Evolutionary conservation across 2,797 vertebrate species (phyloP).

Genomic region (Onychomys torridus): DNA sequence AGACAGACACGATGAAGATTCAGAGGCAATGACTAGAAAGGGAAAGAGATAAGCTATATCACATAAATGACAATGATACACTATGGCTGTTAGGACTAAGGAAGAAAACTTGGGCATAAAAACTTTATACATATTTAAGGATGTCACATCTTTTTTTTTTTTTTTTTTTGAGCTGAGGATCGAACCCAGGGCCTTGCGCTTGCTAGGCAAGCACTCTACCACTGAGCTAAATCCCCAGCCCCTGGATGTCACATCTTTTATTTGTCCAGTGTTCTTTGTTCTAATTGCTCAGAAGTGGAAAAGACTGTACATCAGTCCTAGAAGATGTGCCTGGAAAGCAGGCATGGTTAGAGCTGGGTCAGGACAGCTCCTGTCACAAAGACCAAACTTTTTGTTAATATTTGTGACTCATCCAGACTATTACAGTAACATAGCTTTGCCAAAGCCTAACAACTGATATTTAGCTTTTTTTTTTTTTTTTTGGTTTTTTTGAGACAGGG

Average conservation of each 20-base stretch:
- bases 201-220: too few relatives aligned
- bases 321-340: background rate
- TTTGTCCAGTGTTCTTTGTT: background rate
- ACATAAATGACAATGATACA: background rate
- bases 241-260: background rate
- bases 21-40: background rate
- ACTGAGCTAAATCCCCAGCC: too few relatives aligned
- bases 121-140: background rate
- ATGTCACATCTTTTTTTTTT: background rate
- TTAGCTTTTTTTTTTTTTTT: constrained; percentile 15
- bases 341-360: background rate
- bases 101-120: background rate
- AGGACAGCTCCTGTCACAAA: background rate
- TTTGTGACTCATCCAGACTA: constrained; percentile 15
- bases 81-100: background rate
- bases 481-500: too few relatives aligned
- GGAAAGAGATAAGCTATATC: background rate
- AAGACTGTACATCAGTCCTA: background rate
- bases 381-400: background rate
- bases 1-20: background rate
- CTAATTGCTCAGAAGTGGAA: background rate
- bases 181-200: too few relatives aligned
- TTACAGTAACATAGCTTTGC: background rate
- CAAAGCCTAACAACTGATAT: constrained; percentile 32
- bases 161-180: too few relatives aligned